Conservation (phyloP, 1,140 invertebrate genomes). For the Aphaenogaster rudis region DNA sequence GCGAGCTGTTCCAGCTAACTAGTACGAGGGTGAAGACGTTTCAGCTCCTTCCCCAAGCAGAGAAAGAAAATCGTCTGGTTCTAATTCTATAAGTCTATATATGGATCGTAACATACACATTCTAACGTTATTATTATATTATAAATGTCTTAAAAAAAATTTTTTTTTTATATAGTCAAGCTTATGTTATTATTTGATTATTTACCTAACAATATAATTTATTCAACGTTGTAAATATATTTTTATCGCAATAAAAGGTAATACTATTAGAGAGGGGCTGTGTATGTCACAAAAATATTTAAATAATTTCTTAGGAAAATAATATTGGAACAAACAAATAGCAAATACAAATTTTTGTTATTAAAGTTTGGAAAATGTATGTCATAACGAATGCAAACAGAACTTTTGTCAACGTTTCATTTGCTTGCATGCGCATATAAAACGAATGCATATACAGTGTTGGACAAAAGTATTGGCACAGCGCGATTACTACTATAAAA, state of each 20-base stretch:
- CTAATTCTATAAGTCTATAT: constrained; percentile 41
- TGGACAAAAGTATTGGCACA: too few relatives aligned
- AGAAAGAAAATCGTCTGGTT: constrained; percentile 37
- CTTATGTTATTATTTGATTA: neutral
- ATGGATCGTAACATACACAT: neutral
- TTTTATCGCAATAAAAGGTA: neutral
- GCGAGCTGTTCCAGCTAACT: constrained; percentile 24
- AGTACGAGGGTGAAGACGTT: constrained; percentile 53
- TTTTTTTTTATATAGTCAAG: neutral
- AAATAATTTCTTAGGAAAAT: neutral
- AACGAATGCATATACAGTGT: too few relatives aligned
- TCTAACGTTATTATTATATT: constrained; percentile 41
- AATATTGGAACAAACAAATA: neutral
- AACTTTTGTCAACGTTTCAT: too few relatives aligned
- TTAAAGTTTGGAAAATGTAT: too few relatives aligned
- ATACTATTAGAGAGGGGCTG: neutral
- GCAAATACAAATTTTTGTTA: too few relatives aligned
- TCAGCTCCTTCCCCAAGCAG: neutral
- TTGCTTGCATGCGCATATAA: too few relatives aligned
- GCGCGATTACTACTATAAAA: too few relatives aligned
- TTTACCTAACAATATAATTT: neutral
- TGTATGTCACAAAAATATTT: neutral
- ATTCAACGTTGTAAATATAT: neutral
- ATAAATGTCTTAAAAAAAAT: neutral
- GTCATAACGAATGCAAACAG: too few relatives aligned